Base-by-base conservation (phyloP, 2,113 vertebrate genomes). In the Rhizomys pruinosus region DNA sequence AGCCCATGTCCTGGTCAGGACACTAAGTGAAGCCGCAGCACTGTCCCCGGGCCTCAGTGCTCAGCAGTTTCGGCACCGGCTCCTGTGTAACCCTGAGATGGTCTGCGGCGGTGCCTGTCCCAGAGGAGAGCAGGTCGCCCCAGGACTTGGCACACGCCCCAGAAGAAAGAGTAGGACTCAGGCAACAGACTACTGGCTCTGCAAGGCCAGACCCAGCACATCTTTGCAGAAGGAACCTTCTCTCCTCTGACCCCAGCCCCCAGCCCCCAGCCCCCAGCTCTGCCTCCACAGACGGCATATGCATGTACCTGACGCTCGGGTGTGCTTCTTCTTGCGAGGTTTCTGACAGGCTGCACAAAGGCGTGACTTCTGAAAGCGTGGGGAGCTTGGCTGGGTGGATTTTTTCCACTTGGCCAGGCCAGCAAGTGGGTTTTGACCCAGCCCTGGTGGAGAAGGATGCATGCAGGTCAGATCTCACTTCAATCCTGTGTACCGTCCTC, bases 251-350 rank as follows among this genome's bases (percentile, higher is more conserved):
- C 37, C 63, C 16, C 79, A 10, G 32, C 71, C 80, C 63, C 42
- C 32, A 7, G 8, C 39, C 47, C 61, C 16, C 79, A 10, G 32
- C 71, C 80, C 63, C 42, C 32, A 7, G 8, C 39, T 57, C 61
- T 27, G 5, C 37, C 4, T 23, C 77, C 9, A 34, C 34, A 11
- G 32, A 68, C 22, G 23, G 39, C n/a, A n/a, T 52, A 52, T 39
- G 44, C 72, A 29, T 16, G 5, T 73, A 97, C 97, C 97, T 97
- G 97, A 66, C 3, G 0, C 73, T n/a, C 1, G n/a, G 22, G 39
- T 27, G 9, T 47, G 88, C 85, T 95, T 93, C 89, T 93, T 96
- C 90, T 97, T 97, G 80, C 8, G 77, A 59, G 97, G 96, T 87
- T 95, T 97, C 57, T 1, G 93, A 79, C 74, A 90, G 42, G 84